phyloP scores from a whole-genome alignment of 2,113 vertebrate species.

The Canis aureus region DNA sequence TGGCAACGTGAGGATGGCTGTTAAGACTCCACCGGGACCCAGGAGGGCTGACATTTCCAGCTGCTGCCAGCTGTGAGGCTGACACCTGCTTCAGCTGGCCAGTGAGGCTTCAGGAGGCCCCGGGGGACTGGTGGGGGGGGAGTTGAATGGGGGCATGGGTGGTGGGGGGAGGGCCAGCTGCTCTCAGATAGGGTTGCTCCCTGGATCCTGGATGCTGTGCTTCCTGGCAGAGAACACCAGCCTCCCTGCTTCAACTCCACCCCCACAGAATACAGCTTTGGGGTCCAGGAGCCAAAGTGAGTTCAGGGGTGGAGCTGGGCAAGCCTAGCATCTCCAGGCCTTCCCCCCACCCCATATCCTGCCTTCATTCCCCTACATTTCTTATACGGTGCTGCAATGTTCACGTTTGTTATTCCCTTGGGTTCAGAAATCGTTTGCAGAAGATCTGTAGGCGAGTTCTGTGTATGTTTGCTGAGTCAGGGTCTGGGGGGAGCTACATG shows the following conservation, averaged over 20 bases:
- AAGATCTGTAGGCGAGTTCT: neutral
- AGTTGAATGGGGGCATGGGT: fast-evolving
- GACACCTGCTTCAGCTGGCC: neutral
- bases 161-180: neutral
- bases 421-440: neutral
- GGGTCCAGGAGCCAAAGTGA: too few species aligned
- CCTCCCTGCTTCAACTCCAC: neutral
- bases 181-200: neutral
- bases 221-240: neutral
- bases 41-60: neutral
- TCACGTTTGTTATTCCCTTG: neutral
- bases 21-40: neutral
- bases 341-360: neutral
- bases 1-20: neutral
- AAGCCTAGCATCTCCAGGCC: neutral
- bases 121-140: too few species aligned
- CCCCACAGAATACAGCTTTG: neutral
- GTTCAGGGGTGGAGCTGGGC: neutral
- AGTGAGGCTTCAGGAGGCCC: neutral
- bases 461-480: neutral
- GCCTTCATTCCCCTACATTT: neutral
- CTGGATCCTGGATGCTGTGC: neutral
- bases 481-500: neutral
- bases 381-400: neutral
- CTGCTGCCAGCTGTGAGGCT: neutral